Conservation (phyloP, 2,888 invertebrate genomes). For the Folsomia candida region DNA sequence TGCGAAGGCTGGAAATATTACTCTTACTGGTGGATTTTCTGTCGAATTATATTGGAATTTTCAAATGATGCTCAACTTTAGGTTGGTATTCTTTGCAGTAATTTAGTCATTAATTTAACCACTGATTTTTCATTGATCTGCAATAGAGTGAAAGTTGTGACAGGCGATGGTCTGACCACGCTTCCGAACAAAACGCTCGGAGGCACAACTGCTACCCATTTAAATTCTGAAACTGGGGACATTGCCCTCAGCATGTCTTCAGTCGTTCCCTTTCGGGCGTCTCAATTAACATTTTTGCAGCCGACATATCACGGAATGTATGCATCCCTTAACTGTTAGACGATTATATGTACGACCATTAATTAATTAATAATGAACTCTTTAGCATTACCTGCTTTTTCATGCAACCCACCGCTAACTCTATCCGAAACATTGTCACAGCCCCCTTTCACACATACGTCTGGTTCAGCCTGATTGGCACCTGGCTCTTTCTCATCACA, state of each 20-base stretch:
- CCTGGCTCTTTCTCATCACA: slow-evolving; percentile 23
- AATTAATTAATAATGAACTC: background rate
- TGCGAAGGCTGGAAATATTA: slow-evolving; percentile 5
- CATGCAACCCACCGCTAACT: slow-evolving; percentile 28
- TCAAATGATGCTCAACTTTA: slow-evolving; percentile 25
- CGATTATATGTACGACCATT: too few relatives aligned
- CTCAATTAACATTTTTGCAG: slow-evolving; percentile 18
- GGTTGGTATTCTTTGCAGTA: slow-evolving; percentile 9
- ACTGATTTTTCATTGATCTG: too few relatives aligned
- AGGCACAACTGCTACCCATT: slow-evolving; percentile 15
- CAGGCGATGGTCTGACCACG: slow-evolving; percentile 16
- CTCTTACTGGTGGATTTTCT: slow-evolving; percentile 7
- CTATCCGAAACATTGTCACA: background rate
- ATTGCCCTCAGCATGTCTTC: slow-evolving; percentile 18
- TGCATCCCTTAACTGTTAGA: background rate
- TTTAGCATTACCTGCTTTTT: slow-evolving; percentile 36
- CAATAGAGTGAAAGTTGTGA: slow-evolving; percentile 19
- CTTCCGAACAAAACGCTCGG: slow-evolving; percentile 13
- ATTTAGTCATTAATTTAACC: too few relatives aligned
- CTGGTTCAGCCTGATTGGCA: slow-evolving; percentile 28
- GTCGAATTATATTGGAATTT: slow-evolving; percentile 20
- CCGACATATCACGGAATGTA: slow-evolving; percentile 26
- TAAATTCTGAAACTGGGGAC: slow-evolving; percentile 20
- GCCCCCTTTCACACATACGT: slow-evolving; percentile 32
- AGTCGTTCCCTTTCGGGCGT: slow-evolving; percentile 13